Conservation (phyloP, 30 jellyfish, hydroid and myxozoan species). For the Cassiopea andromeda region DNA sequence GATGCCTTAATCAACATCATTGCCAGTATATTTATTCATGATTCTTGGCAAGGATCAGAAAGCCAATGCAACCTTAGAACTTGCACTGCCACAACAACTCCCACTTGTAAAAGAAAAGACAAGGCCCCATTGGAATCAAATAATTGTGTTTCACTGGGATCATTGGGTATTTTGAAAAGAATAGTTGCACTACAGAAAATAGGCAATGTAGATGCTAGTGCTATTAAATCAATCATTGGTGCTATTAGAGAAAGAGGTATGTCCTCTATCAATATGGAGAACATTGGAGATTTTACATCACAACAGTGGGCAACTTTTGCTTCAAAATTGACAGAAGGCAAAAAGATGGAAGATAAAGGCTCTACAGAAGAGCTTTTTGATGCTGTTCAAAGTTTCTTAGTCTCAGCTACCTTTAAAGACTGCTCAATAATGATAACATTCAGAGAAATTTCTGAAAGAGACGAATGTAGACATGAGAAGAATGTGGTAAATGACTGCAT, state of each 20-base stretch:
- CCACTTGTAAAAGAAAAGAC: neutral
- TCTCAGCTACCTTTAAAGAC: conserved; percentile 89
- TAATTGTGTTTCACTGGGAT: conserved; percentile 41
- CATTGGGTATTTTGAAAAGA: conserved; percentile 60
- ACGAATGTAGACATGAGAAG: neutral
- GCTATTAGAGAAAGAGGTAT: neutral
- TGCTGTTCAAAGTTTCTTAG: conserved; percentile 56
- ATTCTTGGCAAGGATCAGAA: conserved; percentile 26
- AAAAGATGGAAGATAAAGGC: neutral
- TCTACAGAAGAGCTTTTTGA: conserved; percentile 12
- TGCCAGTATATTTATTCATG: conserved; percentile 15
- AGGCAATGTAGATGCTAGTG: conserved; percentile 51
- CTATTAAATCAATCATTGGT: conserved; percentile 22
- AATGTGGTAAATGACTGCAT: neutral
- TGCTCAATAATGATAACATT: conserved; percentile 88
- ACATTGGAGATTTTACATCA: conserved; percentile 43
- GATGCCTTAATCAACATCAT: conserved; percentile 9
- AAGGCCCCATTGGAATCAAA: neutral
- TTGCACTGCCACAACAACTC: conserved; percentile 4
- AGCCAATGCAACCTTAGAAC: neutral
- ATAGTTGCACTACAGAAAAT: conserved; percentile 52
- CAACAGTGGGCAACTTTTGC: conserved; percentile 55
- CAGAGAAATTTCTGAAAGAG: conserved; percentile 1
- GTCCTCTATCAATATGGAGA: neutral
- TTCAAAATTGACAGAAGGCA: neutral